A percentile compares a stretch with the other conserved stretches of the same genome.
phyloP scores from a whole-genome alignment of 2,888 invertebrate species.

The Penaeus monodon region DNA sequence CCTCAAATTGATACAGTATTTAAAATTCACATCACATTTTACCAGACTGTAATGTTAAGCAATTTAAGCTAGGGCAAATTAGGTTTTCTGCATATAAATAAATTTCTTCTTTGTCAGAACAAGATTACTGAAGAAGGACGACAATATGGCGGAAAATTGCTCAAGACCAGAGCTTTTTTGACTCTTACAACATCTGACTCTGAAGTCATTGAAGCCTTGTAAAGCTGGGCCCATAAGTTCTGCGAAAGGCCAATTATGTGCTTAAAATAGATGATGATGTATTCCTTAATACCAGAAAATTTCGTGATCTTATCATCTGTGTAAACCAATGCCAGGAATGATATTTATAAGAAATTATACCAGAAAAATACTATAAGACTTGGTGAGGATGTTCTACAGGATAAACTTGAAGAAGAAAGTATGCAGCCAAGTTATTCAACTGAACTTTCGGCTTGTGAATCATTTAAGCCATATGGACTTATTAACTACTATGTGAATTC shows the following conservation, averaged over 20 bases:
- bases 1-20: no score
- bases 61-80: neutral
- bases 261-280: conserved; percentile 51
- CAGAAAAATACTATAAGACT: neutral
- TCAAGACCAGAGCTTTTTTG: conserved; percentile 32
- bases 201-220: conserved; percentile 38
- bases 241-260: conserved; percentile 26
- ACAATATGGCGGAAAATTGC: conserved; percentile 25
- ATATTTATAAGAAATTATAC: conserved; percentile 2
- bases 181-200: conserved; percentile 46
- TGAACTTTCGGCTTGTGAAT: neutral
- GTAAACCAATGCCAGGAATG: conserved; percentile 9
- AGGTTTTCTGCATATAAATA: neutral
- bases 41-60: no score
- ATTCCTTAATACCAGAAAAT: conserved; percentile 6
- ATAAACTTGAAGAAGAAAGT: no score
- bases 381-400: neutral
- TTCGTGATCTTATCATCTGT: conserved; percentile 15
- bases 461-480: conserved; percentile 5
- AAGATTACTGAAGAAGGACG: neutral
- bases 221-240: conserved; percentile 10
- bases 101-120: conserved; percentile 1
- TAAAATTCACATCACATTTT: no score
- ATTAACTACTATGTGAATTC: conserved; percentile 37
- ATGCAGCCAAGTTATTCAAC: no score